Evolutionary conservation across 2,888 invertebrate genomes (phyloP), one percentile per base, ranked within the genome.

Genomic region (Metallyticus violacea): DNA sequence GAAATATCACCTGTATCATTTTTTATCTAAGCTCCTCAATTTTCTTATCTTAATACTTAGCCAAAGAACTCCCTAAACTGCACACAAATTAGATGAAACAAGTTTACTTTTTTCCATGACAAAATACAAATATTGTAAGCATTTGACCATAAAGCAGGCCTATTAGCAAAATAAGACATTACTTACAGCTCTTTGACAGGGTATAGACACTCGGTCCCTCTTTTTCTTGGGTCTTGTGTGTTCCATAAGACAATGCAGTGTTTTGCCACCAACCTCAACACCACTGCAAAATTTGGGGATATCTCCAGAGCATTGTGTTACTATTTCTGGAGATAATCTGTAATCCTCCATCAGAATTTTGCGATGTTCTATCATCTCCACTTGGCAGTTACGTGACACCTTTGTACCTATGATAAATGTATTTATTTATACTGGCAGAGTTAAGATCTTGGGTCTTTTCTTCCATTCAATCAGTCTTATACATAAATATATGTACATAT

Each of bases 231-330:
- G 93, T 89, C 96, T 94, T 0, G 97, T 96, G 91, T 97, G 96
- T 78, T 97, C 96, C 97, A 99, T 97, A 79, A 99, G 93, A 91
- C 99, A 99, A 91, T 99, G 99, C 89, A 99, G 96, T 0, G 99
- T 99, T 90, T 96, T 96, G 0, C 97, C 98, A 4, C 97, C 97
- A 86, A 95, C 93, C 91, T 97, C 96, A 88, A 96, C 93, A 26
- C 95, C 94, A 89, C 94, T 93, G 91, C 98, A 98, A 89, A 95
- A 95, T 86, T 93, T 93, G 26, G 94, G 93, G 89, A 99, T 98
- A 90, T 99, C 99, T 89, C 94, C 94, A 26, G 96, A 95, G 92
- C 99, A 99, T 85, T 95, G 94, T 89, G 95, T 94, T 88, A 99
- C 96, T 88, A 99, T 94, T 92, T 99, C 98, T 6, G 99, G 99